Evolutionary conservation across 2,113 vertebrate genomes (phyloP), one percentile per base, ranked within the genome.

Genomic region (Tyto alba): DNA sequence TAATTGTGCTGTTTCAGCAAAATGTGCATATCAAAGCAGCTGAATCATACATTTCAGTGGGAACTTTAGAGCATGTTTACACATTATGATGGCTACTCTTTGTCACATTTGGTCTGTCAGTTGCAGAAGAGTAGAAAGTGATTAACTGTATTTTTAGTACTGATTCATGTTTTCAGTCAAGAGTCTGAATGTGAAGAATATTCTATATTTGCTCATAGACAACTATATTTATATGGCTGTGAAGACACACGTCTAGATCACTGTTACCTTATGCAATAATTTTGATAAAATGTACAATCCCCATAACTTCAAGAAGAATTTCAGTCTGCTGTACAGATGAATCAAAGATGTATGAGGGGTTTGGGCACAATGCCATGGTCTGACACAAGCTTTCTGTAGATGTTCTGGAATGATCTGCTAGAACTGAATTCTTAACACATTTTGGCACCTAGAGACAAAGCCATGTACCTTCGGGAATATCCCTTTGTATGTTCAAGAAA

Each of bases 1-100:
- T 96, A 94, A 96, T 88, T 95, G 82, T 96, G 96, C 96, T 96
- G 93, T 72, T 96, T 96, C 97, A 97, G 96, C 97, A 97, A 96
- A 96, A 96, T 80, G 74, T 88, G 87, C n/a, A 77, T 89, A 95
- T 97, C 94, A 97, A 96, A 97, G 94, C 73, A 85, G 88, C 83
- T 96, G 93, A 97, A 94, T 96, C 94, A 91, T 81, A 69, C 63
- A 89, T 92, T 97, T 62, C 85, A 94, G 79, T 50, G 69, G 59
- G 79, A 95, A 68, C 79, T 91, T 95, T 40, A 57, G 76, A 88
- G 84, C 55, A 36, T 86, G 63, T 76, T 94, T 78, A 93, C 62
- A 72, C 59, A 80, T 79, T 87, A 76, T 89, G 73, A 86, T 1
- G 38, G 86, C 76, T 92, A 90, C 90, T 96, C 77, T 94, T 86